Base-by-base conservation (phyloP, 1,140 invertebrate genomes). In the Neocloeon triangulifer region DNA sequence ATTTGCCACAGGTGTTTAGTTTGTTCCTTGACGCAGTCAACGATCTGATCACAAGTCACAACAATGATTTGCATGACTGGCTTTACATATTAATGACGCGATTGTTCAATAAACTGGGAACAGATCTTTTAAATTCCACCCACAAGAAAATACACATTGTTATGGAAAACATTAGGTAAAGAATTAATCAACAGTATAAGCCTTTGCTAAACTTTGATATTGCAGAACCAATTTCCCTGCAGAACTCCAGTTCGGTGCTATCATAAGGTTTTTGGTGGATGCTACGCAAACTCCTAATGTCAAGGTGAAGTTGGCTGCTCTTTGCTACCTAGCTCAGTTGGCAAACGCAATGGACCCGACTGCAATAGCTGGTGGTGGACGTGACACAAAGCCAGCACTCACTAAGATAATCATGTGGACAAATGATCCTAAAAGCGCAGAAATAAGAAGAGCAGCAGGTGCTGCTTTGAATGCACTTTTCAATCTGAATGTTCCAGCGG, bases 21-120 rank as follows among this genome's bases (percentile, higher is more conserved):
- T 55, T 94, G 33, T 89, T 94, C 55, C 53, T 95, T 42, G 89
- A 95, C 43, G 81, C 84, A 0, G 62, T 95, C 12, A 77, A 79
- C 39, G 85, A 92, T 47, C 54, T 94, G 35, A 74, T 95, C 28
- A 54, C 66, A 37, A 72, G 73, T n/a, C 82, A 95, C 53, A 73
- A 70, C 37, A 63, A 69, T 37, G 82, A 92, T 41, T 59, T 96
- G 8, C 66, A 73, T 36, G 81, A 85, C 47, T 95, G 88, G 86
- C 53, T 95, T 1, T 88, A 89, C 45, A 69, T 89, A 37, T 53
- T 89, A 15, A 47, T 82, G 19, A 77, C 75, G 31, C 57, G 74
- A 25, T 49, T 79, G 5, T 57, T 96, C 17, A 74, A 81, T 46
- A 94, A 94, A 55, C 61, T 86, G 17, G 88, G 89, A 30, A 69